These are phyloP conservation scores for mouse (Mus musculus) DNA, from an alignment of 2,113 vertebrate genomes.

Conservation along the genomic window DNA sequence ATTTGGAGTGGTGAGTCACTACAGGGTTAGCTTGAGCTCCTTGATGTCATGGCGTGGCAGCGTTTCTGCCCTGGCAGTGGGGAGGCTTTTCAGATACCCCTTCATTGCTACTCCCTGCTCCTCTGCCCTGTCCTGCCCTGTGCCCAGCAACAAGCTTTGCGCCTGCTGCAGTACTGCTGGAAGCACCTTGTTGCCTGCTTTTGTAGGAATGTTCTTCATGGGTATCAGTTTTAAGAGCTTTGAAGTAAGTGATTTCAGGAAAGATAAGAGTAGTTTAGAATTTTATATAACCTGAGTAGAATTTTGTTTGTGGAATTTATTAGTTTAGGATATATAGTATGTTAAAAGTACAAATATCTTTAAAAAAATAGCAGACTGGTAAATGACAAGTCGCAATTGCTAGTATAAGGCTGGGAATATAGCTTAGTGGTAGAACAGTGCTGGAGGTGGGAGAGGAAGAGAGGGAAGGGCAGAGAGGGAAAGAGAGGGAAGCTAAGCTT, in stretches of 20 bases:
- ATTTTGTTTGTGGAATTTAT: conserved; percentile 2
- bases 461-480: not conserved
- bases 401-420: not conserved
- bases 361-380: not conserved
- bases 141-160: not conserved
- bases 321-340: not conserved
- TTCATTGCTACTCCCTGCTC: not conserved
- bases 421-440: not conserved
- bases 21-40: not conserved
- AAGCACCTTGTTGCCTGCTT: not conserved
- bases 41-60: not conserved
- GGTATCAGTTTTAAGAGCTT: not conserved
- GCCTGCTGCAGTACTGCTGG: not conserved
- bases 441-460: not conserved
- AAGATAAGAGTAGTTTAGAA: not conserved
- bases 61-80: no score
- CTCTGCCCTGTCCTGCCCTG: not conserved
- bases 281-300: not conserved
- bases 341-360: not conserved
- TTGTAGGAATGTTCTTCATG: not conserved
- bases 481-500: not conserved
- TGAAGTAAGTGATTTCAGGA: not conserved
- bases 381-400: not conserved
- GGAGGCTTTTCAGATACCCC: not conserved
- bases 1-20: not conserved